Base-by-base conservation (phyloP, 2,113 vertebrate species). In the Orthonyx spaldingii region DNA sequence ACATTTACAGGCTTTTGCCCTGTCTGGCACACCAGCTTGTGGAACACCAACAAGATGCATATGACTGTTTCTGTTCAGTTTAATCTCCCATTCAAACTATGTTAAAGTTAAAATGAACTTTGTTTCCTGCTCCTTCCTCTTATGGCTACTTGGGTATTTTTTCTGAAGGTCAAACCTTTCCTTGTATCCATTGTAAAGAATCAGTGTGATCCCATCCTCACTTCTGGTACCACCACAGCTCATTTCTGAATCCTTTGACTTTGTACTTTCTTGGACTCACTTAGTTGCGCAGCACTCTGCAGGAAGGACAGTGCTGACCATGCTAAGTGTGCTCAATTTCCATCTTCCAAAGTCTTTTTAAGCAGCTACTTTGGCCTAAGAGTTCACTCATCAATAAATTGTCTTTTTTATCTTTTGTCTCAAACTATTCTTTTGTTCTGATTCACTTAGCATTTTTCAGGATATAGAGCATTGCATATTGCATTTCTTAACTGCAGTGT, bases 201-300 rank as follows among this genome's bases (percentile, higher is more conserved):
- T 26, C 13, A 30, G 6, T 19, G 16, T 19, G 50, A 74, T 7
- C 24, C 28, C 50, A 55, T 35, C 9, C 28, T 32, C 61, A 70
- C 4, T 41, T 57, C n/a, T 42, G 46, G 39, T 50, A 16, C 20
- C 61, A 76, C 23, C 47, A 32, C 33, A 71, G 17, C 4, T 79
- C 1, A 0, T 57, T 61, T 77, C 84, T 4, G 32, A 33, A 23
- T 27, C 60, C 18, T 82, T 74, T 79, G 16, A 37, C 15, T 60
- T 68, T 10, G 11, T 39, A 14, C 3, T 59, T 82, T 28, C 53
- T 60, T 49, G 59, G 41, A 64, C 24, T 44, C 30, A 12, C 10
- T 60, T n/a, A 1, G 59, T 41, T 0, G 0, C 7, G 16, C 50
- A 90, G 16, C 6, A 4, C 22, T 46, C 24, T 55, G 26, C 32